A percentile compares a stretch with the other conserved stretches of the same genome.
Evolutionary conservation across 1,140 invertebrate species (phyloP).

Genomic region (Teleopsis dalmanni): DNA sequence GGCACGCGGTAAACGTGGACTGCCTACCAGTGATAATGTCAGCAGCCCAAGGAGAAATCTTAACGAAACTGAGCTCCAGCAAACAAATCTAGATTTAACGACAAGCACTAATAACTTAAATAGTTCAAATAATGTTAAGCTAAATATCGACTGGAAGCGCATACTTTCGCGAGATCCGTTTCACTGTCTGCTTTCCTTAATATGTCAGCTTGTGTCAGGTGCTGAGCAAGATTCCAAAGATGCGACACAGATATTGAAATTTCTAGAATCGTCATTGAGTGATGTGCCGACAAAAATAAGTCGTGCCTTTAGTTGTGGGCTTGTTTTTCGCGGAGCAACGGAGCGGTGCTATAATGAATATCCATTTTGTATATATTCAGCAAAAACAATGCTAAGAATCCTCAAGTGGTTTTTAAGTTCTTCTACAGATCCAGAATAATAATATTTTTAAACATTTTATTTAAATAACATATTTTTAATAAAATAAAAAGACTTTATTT

Average conservation of each 20-base stretch:
- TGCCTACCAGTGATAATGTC: neutral
- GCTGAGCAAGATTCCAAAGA: slow-evolving; percentile 30
- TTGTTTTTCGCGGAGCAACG: slow-evolving; percentile 22
- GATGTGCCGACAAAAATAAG: slow-evolving; percentile 31
- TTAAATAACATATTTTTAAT: neutral
- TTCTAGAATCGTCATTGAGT: slow-evolving; percentile 29
- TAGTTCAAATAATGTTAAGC: neutral
- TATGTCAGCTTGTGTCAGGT: slow-evolving; percentile 39
- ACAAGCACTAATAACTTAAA: neutral
- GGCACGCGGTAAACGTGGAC: slow-evolving; percentile 20
- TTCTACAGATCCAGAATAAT: slow-evolving; percentile 2
- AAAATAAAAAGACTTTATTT: neutral
- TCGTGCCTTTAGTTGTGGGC: slow-evolving; percentile 32
- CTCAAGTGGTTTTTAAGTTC: slow-evolving; percentile 33
- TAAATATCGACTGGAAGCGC: slow-evolving; percentile 31
- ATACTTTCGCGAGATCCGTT: slow-evolving; percentile 39
- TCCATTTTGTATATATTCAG: slow-evolving; percentile 40
- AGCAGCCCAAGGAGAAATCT: neutral
- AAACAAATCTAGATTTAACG: neutral
- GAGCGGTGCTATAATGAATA: slow-evolving; percentile 36
- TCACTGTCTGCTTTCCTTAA: slow-evolving; percentile 38
- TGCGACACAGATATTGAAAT: slow-evolving; percentile 31
- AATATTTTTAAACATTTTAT: neutral
- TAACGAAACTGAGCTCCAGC: neutral
- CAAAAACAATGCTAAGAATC: slow-evolving; percentile 38